Percentiles rank a stretch among this genome's conserved stretches.
Conservation (phyloP, 1,140 invertebrate species). For the Aphelinus atriplicis region DNA sequence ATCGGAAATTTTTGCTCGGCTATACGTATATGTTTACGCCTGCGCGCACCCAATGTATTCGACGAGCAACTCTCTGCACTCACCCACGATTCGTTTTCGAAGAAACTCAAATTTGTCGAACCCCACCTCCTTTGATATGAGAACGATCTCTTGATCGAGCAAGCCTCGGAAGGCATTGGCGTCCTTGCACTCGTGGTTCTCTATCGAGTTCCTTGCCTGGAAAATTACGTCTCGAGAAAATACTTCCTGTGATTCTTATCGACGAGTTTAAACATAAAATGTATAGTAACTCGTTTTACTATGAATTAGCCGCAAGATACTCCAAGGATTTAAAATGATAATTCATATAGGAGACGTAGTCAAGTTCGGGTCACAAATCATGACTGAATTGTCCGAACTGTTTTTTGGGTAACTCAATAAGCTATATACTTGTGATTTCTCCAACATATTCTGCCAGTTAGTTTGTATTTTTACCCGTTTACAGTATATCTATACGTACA, state of each 20-base stretch:
- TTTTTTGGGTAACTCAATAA: too few relatives aligned
- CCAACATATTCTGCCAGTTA: too few relatives aligned
- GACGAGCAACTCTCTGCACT: constrained; percentile 8
- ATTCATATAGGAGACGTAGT: too few relatives aligned
- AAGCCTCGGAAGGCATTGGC: constrained; percentile 68
- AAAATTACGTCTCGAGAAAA: not conserved
- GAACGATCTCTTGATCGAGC: constrained; percentile 71
- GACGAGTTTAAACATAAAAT: not conserved
- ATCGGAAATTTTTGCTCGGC: not conserved
- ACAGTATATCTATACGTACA: too few relatives aligned
- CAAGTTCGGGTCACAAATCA: too few relatives aligned
- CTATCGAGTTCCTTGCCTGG: constrained; percentile 57
- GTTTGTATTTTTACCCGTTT: too few relatives aligned
- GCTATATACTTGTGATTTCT: too few relatives aligned
- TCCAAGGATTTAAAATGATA: too few relatives aligned
- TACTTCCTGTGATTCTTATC: not conserved
- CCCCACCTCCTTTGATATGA: constrained; percentile 66
- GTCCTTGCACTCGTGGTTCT: constrained; percentile 66
- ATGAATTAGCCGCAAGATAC: not conserved
- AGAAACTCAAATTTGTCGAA: constrained; percentile 66
- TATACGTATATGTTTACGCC: too few relatives aligned
- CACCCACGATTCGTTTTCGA: constrained; percentile 67
- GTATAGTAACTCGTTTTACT: not conserved
- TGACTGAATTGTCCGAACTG: too few relatives aligned
- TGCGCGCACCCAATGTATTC: not conserved